These are phyloP conservation scores for Cercopithecus mona DNA, from an alignment of 2,113 vertebrate species.

Conservation along the genomic window DNA sequence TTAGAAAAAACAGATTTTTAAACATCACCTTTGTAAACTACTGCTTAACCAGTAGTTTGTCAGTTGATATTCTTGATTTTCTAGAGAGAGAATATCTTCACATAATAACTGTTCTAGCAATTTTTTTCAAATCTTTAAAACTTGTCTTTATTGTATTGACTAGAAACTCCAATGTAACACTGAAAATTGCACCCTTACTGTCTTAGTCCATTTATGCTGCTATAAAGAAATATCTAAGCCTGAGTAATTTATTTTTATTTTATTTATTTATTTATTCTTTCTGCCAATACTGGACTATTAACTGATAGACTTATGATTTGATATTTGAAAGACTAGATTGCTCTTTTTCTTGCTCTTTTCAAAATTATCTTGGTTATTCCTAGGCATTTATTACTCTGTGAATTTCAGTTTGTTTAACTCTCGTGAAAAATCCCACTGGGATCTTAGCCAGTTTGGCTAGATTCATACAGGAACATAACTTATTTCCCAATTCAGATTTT, in stretches of 20 bases:
- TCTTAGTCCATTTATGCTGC: too few species aligned
- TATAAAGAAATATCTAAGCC: too few species aligned
- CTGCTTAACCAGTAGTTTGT: neutral
- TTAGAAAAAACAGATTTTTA: neutral
- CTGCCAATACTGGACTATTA: neutral
- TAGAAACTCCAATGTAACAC: neutral
- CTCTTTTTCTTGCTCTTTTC: neutral
- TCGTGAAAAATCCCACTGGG: neutral
- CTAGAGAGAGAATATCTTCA: neutral
- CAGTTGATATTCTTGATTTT: neutral
- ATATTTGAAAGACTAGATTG: neutral
- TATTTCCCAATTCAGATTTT: neutral
- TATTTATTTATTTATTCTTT: too few species aligned
- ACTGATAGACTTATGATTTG: neutral
- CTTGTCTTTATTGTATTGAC: neutral
- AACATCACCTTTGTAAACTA: neutral
- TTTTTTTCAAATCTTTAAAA: neutral
- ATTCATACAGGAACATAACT: neutral
- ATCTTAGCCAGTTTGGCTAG: neutral
- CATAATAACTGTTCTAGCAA: neutral
- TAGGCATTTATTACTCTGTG: neutral
- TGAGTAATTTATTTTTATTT: too few species aligned
- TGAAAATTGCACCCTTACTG: neutral
- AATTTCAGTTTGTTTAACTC: constrained; percentile 15
- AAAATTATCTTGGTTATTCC: neutral